Evolutionary conservation across 2,797 vertebrate genomes (phyloP).

Genomic region (Lophura swinhoii): DNA sequence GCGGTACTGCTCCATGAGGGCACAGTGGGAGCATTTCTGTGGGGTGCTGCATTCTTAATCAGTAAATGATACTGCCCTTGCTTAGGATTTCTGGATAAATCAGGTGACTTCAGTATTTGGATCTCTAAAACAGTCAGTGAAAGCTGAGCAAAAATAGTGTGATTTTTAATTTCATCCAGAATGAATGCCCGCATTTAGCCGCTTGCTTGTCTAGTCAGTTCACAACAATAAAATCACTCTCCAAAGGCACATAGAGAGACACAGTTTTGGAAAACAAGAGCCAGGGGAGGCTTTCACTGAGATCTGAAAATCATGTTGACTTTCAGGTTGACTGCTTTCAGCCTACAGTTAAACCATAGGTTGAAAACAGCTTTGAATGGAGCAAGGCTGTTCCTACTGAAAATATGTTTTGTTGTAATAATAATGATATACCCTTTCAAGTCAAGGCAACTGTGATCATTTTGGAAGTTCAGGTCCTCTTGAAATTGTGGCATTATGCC

Average conservation of each 20-base stretch:
- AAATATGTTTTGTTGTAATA: not conserved
- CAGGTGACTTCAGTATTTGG: not conserved
- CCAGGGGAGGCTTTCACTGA: not conserved
- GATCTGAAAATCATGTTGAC: not conserved
- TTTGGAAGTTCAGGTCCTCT: conserved; percentile 52
- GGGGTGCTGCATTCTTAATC: not conserved
- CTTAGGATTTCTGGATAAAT: not conserved
- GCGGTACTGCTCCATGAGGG: not conserved
- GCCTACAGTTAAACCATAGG: not conserved
- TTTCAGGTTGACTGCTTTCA: conserved; percentile 23
- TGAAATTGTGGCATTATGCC: conserved; percentile 44
- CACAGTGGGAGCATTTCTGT: not conserved
- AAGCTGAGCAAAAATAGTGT: not conserved
- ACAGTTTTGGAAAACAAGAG: not conserved
- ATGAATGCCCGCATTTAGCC: not conserved
- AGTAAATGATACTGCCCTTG: not conserved
- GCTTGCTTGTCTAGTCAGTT: not conserved
- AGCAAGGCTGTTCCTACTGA: not conserved
- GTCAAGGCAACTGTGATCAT: conserved; percentile 49
- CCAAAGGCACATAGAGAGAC: not conserved
- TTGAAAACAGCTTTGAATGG: conserved; percentile 31
- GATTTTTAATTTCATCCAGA: not conserved
- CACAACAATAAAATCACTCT: not conserved
- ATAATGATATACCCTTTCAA: conserved; percentile 14
- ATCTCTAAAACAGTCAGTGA: not conserved